Percentiles rank a stretch among this genome's conserved stretches.
These are phyloP conservation scores for Endotricha flammealis DNA, from an alignment of 2,888 invertebrate species.

Conservation along the genomic window DNA sequence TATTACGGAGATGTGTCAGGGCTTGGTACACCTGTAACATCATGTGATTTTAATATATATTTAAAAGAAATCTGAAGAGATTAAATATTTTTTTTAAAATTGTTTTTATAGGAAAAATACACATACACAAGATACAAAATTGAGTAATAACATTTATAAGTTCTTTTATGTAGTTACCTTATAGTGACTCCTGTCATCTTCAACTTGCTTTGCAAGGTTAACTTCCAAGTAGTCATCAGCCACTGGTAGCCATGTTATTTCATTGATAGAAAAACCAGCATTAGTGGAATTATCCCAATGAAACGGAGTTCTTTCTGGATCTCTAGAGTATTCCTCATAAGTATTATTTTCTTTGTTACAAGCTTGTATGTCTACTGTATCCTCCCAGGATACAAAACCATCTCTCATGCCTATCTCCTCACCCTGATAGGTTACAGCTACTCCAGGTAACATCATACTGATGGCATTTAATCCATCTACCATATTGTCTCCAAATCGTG, in stretches of 20 bases:
- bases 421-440: slow-evolving; percentile 89
- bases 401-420: slow-evolving; percentile 88
- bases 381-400: slow-evolving; percentile 73
- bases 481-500: slow-evolving; percentile 80
- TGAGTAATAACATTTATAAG: no score
- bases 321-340: slow-evolving; percentile 74
- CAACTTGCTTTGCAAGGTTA: slow-evolving; percentile 78
- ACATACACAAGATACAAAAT: no score
- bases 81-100: no score
- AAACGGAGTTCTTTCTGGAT: slow-evolving; percentile 81
- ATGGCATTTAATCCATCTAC: slow-evolving; percentile 84
- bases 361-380: slow-evolving; percentile 78
- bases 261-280: slow-evolving; percentile 79
- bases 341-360: slow-evolving; percentile 73
- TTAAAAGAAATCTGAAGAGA: no score
- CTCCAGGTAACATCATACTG: slow-evolving; percentile 85
- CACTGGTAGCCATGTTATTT: slow-evolving; percentile 82
- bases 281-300: slow-evolving; percentile 79
- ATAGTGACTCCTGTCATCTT: slow-evolving; percentile 68
- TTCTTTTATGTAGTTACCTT: no score
- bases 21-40: slow-evolving; percentile 78
- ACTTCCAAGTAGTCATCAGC: slow-evolving; percentile 77
- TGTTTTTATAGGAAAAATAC: no score
- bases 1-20: slow-evolving; percentile 68
- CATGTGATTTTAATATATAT: no score